Base-by-base conservation (phyloP, 2,888 invertebrate genomes). In the Meta bourneti region DNA sequence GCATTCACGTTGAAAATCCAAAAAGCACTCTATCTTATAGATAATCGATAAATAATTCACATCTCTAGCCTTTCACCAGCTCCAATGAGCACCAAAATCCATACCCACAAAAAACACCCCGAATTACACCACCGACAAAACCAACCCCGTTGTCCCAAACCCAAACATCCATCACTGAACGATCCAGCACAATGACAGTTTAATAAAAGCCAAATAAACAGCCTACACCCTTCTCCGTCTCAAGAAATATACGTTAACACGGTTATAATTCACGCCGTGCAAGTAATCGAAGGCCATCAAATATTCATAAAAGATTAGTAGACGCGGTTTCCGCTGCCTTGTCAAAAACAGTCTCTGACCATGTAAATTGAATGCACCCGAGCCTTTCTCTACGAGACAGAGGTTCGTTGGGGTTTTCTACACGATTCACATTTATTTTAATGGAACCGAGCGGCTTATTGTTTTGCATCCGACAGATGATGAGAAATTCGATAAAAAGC, bases 281-380 rank as follows among this genome's bases (percentile, higher is more conserved):
- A 74, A 81, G 61, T 75, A 82, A 89, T 82, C 82, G 89, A 89
- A 89, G 54, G 77, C 75, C 71, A 89, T 89, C 89, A 81, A 89
- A 89, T 89, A 89, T 89, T 89, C 82, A 89, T 89, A 81, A 77
- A 20, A 82, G 70, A 82, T 77, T 75, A 82, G 49, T 52, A 77
- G 77, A 8, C 19, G 52, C 7, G 9, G 34, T 9, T 13, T 75
- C 69, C 52, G 34, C 54, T 70, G 11, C 16, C 49, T 86, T 81
- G 88, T 88, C 88, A 88, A 88, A 88, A 74, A 80, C 88, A 88
- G 51, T 70, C 19, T 70, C 61, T 8, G 69, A 61, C 52, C 82
- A 70, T 89, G 82, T 77, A 89, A 89, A 89, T 89, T 82, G 89
- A 89, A 89, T 81, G 88, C 88, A 79, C n/a, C 69, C 81, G 70